Conservation (phyloP, 2,113 vertebrate genomes). For the Solea senegalensis region DNA sequence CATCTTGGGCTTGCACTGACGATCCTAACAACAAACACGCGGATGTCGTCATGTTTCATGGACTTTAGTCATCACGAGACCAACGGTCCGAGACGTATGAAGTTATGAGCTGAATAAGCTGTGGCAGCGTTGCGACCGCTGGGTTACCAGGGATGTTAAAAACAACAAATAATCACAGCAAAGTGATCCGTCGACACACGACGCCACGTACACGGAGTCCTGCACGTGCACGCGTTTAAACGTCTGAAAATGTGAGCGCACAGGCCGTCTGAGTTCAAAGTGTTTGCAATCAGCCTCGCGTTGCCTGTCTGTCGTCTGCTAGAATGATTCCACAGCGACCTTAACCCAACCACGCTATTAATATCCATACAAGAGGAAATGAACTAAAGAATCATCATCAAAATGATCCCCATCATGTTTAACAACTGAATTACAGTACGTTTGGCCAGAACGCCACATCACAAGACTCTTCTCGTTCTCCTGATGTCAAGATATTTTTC, state of each 20-base stretch:
- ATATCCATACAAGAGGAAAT: slow-evolving; percentile 50
- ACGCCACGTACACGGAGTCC: too few species aligned
- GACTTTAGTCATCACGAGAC: slow-evolving; percentile 45
- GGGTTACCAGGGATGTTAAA: slow-evolving; percentile 6
- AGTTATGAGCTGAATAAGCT: slow-evolving; percentile 31
- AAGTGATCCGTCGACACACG: too few species aligned
- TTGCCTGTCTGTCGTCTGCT: not conserved
- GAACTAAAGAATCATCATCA: slow-evolving; percentile 29
- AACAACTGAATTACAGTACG: slow-evolving; percentile 22
- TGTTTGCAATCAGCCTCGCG: slow-evolving; percentile 26
- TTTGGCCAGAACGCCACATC: slow-evolving; percentile 10
- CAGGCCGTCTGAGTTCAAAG: slow-evolving; percentile 7
- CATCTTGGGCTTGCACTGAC: slow-evolving; percentile 31
- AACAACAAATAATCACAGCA: slow-evolving; percentile 11
- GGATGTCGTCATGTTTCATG: slow-evolving; percentile 34
- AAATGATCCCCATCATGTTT: slow-evolving; percentile 33
- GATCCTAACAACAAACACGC: slow-evolving; percentile 66
- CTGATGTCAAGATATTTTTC: not conserved
- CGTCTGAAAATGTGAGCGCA: not conserved
- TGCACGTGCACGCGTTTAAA: too few species aligned
- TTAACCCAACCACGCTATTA: slow-evolving; percentile 22
- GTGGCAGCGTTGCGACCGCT: not conserved
- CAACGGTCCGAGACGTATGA: slow-evolving; percentile 21
- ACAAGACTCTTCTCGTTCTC: not conserved
- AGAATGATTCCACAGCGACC: slow-evolving; percentile 14